Evolutionary conservation across 2,888 invertebrate genomes (phyloP), one percentile per base, ranked within the genome.

Genomic region (Andricus quercusramuli): DNA sequence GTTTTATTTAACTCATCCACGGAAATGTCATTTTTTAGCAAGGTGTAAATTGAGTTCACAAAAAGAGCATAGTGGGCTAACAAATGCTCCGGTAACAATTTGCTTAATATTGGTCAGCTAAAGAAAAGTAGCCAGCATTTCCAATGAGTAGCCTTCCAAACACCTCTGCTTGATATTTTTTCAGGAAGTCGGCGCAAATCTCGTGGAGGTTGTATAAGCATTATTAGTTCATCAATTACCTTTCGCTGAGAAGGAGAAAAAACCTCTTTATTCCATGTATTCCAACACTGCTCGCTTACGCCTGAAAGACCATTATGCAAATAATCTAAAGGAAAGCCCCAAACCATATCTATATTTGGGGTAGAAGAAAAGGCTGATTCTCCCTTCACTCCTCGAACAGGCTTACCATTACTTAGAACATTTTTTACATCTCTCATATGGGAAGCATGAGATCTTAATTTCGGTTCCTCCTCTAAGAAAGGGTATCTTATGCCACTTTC

Each of bases 1-100:
- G 83, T 82, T 68, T 79, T 13, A 56, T 66, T 44, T 22, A 85
- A 70, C 65, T 82, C 83, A 37, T 83, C 79, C 37, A 79, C 47
- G n/a, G 77, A 56, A 56, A 86, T 83, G 20, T 47, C 3, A 22
- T 76, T 68, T 68, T 80, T 77, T 25, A 41, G 22, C 37, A 80
- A 74, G 3, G 37, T 47, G 29, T 41, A 74, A 47, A 80, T 74
- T 51, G 78, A 64, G 2, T 65, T 13, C 8, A 80, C 80, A 41
- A 80, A 64, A 41, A 74, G 70, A 44, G 37, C 32, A 65, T 74
- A 80, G 51, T 70, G 74, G 65, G 64, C n/a, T 20, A 80, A 17
- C 20, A 41, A 32, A 15, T 78, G 17, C 9, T 44, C 44, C 2
- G 44, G 44, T 32, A 80, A 78, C n/a, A 76, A 17, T 56, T 80